Conservation (phyloP, 2,888 invertebrate species). For the Prosapia bicincta region DNA sequence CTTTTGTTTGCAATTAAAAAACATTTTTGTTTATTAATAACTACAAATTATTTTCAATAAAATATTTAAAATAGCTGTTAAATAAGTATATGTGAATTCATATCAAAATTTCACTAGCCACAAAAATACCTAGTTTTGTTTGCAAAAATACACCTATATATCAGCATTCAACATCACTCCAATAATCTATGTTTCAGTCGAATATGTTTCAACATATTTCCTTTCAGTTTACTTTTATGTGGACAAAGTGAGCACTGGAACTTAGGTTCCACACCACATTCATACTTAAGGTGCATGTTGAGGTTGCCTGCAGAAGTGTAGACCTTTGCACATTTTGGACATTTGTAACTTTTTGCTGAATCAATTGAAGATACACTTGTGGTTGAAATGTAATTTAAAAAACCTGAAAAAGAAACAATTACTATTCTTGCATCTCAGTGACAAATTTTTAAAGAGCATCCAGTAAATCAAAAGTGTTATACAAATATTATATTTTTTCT, state of each 20-base stretch:
- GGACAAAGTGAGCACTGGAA: constrained; percentile 52
- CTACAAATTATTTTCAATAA: no score
- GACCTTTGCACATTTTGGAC: constrained; percentile 43
- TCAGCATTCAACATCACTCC: no score
- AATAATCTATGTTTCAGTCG: constrained; percentile 24
- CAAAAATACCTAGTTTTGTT: no score
- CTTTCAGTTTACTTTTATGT: constrained; percentile 34
- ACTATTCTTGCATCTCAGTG: background rate
- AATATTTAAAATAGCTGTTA: no score
- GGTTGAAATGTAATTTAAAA: background rate
- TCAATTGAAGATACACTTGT: background rate
- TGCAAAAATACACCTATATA: no score
- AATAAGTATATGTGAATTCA: no score
- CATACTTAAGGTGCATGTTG: constrained; percentile 44
- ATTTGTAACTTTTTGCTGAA: background rate
- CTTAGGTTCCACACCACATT: constrained; percentile 47
- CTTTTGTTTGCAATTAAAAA: no score
- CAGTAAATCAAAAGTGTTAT: no score
- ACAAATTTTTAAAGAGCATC: no score
- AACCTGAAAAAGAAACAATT: background rate
- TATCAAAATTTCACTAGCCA: no score
- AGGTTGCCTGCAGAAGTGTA: constrained; percentile 47
- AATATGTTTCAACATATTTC: constrained; percentile 34
- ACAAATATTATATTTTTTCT: no score
- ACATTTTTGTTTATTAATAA: no score